Evolutionary conservation across 2,888 invertebrate species (phyloP).

Genomic region (Aporophyla lueneburgensis): DNA sequence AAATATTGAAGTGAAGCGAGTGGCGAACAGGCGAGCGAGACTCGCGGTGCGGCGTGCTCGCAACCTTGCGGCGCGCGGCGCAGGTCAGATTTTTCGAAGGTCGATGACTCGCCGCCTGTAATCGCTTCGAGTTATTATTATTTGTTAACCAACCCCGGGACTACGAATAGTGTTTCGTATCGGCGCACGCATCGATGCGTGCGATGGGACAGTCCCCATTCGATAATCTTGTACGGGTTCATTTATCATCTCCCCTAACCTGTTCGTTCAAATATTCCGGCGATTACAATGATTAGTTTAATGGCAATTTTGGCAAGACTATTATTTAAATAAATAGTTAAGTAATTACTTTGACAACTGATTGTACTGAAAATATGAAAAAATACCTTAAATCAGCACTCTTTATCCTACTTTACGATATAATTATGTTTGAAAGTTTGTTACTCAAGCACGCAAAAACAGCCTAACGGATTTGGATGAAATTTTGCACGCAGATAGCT

Average conservation of each 20-base stretch:
- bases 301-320: neutral
- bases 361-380: neutral
- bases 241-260: slow-evolving; percentile 59
- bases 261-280: slow-evolving; percentile 42
- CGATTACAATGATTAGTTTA: slow-evolving; percentile 18
- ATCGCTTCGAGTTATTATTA: slow-evolving; percentile 87
- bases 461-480: too few relatives aligned
- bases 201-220: slow-evolving; percentile 67
- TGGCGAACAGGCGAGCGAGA: slow-evolving; percentile 54
- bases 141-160: slow-evolving; percentile 80
- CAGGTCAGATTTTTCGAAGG: slow-evolving; percentile 91
- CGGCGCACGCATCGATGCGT: slow-evolving; percentile 68
- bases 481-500: too few relatives aligned
- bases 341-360: too few relatives aligned
- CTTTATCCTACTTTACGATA: too few relatives aligned
- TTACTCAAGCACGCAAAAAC: too few relatives aligned
- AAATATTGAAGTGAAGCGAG: slow-evolving; percentile 66
- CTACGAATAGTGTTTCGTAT: slow-evolving; percentile 71
- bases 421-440: too few relatives aligned
- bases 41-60: slow-evolving; percentile 67
- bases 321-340: slow-evolving; percentile 1
- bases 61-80: slow-evolving; percentile 87
- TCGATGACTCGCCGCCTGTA: slow-evolving; percentile 88
- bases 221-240: slow-evolving; percentile 56
- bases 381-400: neutral